Conservation (phyloP, 2,888 invertebrate genomes). For the Tetramorium bicarinatum region DNA sequence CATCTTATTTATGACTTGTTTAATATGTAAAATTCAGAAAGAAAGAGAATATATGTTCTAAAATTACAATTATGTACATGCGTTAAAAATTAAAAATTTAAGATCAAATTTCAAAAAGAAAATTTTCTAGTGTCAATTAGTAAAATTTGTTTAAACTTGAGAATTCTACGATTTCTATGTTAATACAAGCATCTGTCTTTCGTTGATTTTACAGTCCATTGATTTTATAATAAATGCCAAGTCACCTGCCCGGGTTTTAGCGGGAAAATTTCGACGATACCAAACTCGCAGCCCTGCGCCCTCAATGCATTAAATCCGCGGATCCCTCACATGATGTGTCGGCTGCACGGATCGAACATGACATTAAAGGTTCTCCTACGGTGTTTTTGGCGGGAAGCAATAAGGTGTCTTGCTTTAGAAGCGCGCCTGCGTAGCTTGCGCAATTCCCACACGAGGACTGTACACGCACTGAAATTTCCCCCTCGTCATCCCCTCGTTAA, state of each 20-base stretch:
- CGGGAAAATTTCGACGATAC: conserved; percentile 59
- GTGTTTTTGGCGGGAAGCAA: conserved; percentile 75
- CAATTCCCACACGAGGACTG: conserved; percentile 79
- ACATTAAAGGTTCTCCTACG: conserved; percentile 60
- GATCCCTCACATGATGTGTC: conserved; percentile 59
- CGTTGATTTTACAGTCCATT: conserved; percentile 19
- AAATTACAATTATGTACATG: neutral
- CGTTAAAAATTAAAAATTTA: neutral
- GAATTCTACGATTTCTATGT: neutral
- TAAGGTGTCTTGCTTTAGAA: conserved; percentile 66
- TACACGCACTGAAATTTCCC: conserved; percentile 64
- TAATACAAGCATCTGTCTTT: neutral
- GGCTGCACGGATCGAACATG: conserved; percentile 59
- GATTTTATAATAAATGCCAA: conserved; percentile 17
- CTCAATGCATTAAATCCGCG: conserved; percentile 38
- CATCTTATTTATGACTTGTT: neutral
- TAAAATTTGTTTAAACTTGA: neutral
- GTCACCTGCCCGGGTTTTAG: conserved; percentile 51
- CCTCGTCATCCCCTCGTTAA: conserved; percentile 71
- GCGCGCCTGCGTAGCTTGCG: conserved; percentile 80
- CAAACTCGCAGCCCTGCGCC: conserved; percentile 10
- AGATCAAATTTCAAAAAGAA: neutral
- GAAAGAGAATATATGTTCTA: neutral
- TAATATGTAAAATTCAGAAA: neutral
- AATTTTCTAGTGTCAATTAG: neutral